Base-by-base conservation (phyloP, 1,140 invertebrate genomes). In the Pseudomyrmex sp. region DNA sequence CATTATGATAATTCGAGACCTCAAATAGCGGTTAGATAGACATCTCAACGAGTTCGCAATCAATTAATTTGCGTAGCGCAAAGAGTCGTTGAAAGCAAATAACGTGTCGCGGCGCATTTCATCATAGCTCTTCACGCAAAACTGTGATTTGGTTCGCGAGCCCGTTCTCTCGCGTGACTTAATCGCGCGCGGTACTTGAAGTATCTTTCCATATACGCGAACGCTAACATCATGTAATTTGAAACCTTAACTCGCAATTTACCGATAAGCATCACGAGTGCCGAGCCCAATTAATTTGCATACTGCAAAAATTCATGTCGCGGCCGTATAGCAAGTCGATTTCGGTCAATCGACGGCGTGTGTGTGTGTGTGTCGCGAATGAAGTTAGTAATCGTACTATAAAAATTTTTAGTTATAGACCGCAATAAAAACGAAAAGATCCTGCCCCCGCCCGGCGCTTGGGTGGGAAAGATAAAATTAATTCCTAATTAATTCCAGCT, bases 171-270 rank as follows among this genome's bases (percentile, higher is more conserved):
- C 54, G 76, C 76, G 76, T 80, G 76, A 80, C 69, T 56, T 35
- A 0, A 0, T 0, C 35, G 35, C 69, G 26, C 52, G 54, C 4
- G n/a, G 15, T 20, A 9, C 10, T 15, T 12, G 13, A 26, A 77
- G 63, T 59, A 59, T 72, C 76, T 80, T 50, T 72, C 66, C 5
- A 35, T 35, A 35, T 80, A 59, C 56, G 54, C 54, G 66, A 80
- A 80, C 44, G 76, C 66, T 80, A 80, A 80, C 76, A 72, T 72
- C 20, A 54, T 80, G 66, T 80, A 80, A 80, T 80, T 80, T 72
- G 66, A 80, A 80, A 80, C 54, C 50, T 59, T 59, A 72, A 72
- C 76, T 80, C 8, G 76, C 46, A 80, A 72, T 80, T 72, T 72
- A 50, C n/a, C 15, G 76, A 80, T 80, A 80, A 80, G 66, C 66